phyloP scores from a whole-genome alignment of 2,888 invertebrate genomes.

The Pandemis corylana region DNA sequence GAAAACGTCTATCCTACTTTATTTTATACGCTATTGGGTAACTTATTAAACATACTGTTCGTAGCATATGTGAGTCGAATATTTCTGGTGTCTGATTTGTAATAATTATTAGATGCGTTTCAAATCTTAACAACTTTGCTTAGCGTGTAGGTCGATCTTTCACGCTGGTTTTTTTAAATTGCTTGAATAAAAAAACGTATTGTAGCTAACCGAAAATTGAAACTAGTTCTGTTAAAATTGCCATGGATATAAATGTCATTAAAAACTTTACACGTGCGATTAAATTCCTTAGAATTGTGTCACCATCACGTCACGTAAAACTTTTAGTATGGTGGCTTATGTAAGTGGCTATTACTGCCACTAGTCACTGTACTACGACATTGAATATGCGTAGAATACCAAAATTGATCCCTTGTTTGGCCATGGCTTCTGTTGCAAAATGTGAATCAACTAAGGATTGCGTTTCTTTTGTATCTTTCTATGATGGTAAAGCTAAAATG shows the following conservation, averaged over 20 bases:
- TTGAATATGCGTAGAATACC: constrained; percentile 48
- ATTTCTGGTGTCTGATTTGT: constrained; percentile 29
- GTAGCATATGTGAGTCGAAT: constrained; percentile 32
- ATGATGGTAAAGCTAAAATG: background rate
- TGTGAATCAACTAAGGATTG: constrained; percentile 58
- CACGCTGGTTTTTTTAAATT: background rate
- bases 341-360: constrained; percentile 43
- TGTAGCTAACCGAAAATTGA: background rate
- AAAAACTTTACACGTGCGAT: constrained; percentile 37
- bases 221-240: background rate
- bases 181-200: background rate
- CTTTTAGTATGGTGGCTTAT: constrained; percentile 44
- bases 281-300: constrained; percentile 44
- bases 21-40: constrained; percentile 35
- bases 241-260: constrained; percentile 24
- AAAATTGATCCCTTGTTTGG: constrained; percentile 56
- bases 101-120: constrained; percentile 26
- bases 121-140: background rate
- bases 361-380: constrained; percentile 39
- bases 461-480: constrained; percentile 30
- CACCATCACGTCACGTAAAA: constrained; percentile 46
- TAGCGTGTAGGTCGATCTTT: background rate
- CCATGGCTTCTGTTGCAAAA: constrained; percentile 59
- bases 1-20: constrained; percentile 38
- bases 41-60: constrained; percentile 30